Percentiles rank a stretch among this genome's conserved stretches.
Conservation (phyloP, 2,113 vertebrate species). For the Procavia capensis region DNA sequence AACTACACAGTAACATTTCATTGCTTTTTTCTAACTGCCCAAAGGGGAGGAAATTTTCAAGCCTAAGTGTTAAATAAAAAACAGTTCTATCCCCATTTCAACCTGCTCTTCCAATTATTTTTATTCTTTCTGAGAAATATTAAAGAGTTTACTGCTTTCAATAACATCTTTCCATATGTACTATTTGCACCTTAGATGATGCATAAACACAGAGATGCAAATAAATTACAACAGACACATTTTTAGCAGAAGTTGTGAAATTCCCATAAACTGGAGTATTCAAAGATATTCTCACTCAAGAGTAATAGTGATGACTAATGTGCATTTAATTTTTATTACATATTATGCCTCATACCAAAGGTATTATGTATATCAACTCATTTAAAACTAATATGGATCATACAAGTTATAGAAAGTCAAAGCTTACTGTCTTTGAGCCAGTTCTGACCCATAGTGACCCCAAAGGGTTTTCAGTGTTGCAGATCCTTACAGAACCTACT, state of each 20-base stretch:
- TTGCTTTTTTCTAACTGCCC: not conserved
- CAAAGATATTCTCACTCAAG: not conserved
- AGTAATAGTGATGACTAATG: not conserved
- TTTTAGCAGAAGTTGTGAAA: not conserved
- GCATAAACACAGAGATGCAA: not conserved
- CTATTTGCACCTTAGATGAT: not conserved
- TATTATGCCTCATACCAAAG: not conserved
- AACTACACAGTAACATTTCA: not conserved
- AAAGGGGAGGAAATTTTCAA: not conserved
- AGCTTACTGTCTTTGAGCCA: no score
- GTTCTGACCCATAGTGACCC: no score
- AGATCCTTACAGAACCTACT: no score
- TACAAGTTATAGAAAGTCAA: not conserved
- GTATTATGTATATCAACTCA: not conserved
- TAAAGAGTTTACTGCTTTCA: conserved; percentile 36
- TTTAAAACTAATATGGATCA: not conserved
- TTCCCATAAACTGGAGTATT: not conserved
- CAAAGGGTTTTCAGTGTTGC: no score
- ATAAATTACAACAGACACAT: not conserved
- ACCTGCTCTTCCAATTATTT: not conserved
- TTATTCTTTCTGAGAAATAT: not conserved
- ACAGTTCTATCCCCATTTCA: not conserved
- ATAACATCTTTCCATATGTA: not conserved
- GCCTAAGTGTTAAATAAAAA: not conserved
- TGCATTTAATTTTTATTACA: not conserved